Percentiles rank a stretch among this genome's conserved stretches.
phyloP scores from a whole-genome alignment of 2,888 invertebrate genomes.

The Dryobota labecula region DNA sequence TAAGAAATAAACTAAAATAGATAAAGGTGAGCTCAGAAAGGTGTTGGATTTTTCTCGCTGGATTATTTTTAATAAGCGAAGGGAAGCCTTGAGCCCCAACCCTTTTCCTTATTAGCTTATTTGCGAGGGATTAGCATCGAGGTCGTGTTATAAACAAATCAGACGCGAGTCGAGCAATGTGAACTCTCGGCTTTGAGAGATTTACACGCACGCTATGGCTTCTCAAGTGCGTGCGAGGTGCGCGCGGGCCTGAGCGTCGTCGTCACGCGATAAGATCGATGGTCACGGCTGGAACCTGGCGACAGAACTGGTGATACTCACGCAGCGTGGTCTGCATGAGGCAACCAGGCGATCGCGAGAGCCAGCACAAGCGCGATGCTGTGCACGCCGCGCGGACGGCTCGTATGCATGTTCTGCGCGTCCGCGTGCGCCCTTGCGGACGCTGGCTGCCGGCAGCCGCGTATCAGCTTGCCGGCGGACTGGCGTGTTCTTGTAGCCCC shows the following conservation, averaged over 20 bases:
- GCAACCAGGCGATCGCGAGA: conserved; percentile 83
- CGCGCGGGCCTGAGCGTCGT: conserved; percentile 55
- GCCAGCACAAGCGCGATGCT: conserved; percentile 83
- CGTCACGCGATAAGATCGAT: conserved; percentile 61
- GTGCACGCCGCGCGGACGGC: conserved; percentile 83
- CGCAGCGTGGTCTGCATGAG: conserved; percentile 84
- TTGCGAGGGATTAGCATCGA: conserved; percentile 63
- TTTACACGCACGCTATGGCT: conserved; percentile 78
- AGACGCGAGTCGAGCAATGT: conserved; percentile 67
- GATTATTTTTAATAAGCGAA: conserved; percentile 55
- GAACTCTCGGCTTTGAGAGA: conserved; percentile 71
- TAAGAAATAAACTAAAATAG: conserved; percentile 15
- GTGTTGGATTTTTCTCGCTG: conserved; percentile 39
- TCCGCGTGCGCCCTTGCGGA: conserved; percentile 77
- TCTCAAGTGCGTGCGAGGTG: conserved; percentile 68
- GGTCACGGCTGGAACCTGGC: conserved; percentile 41
- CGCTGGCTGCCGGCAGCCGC: conserved; percentile 85
- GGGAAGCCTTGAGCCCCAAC: conserved; percentile 52
- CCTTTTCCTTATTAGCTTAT: conserved; percentile 64
- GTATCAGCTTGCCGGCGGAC: conserved; percentile 84
- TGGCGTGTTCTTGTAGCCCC: conserved; percentile 74
- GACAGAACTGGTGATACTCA: conserved; percentile 75
- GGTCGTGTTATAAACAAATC: conserved; percentile 71
- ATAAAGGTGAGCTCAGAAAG: conserved; percentile 27
- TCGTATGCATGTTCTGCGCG: conserved; percentile 81